A percentile compares a stretch with the other conserved stretches of the same genome.
Conservation (phyloP, 2,113 vertebrate species). For the Campylomormyrus numenius region DNA sequence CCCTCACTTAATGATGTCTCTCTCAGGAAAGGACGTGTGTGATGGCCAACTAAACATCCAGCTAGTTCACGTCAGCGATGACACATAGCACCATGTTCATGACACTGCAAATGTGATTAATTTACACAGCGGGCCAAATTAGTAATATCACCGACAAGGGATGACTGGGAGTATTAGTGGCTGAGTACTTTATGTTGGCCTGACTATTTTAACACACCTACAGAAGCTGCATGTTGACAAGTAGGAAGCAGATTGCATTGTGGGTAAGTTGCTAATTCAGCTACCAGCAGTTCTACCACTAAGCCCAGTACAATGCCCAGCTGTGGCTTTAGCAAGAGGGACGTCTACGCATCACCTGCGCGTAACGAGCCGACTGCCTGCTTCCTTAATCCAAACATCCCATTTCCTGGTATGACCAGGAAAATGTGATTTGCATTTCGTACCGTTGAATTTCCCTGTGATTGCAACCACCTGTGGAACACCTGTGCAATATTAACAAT, state of each 20-base stretch:
- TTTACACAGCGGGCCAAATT: background rate
- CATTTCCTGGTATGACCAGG: background rate
- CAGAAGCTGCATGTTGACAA: background rate
- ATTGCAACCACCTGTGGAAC: background rate
- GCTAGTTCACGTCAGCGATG: background rate
- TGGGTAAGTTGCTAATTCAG: background rate
- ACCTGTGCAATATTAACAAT: background rate
- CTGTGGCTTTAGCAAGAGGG: background rate
- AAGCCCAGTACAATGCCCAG: background rate
- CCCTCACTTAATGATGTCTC: background rate
- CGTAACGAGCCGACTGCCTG: background rate
- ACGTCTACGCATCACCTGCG: background rate
- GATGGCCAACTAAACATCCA: background rate
- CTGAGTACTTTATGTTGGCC: background rate
- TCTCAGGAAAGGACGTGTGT: background rate
- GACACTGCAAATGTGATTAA: background rate
- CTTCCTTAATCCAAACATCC: background rate
- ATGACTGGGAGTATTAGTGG: background rate
- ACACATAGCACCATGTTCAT: background rate
- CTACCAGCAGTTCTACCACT: background rate
- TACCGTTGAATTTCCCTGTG: background rate
- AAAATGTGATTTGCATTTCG: background rate
- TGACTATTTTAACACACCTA: background rate
- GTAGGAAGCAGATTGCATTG: background rate
- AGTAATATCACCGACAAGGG: background rate